Conservation (phyloP, 2,113 vertebrate species). For the Microtus ochrogaster region DNA sequence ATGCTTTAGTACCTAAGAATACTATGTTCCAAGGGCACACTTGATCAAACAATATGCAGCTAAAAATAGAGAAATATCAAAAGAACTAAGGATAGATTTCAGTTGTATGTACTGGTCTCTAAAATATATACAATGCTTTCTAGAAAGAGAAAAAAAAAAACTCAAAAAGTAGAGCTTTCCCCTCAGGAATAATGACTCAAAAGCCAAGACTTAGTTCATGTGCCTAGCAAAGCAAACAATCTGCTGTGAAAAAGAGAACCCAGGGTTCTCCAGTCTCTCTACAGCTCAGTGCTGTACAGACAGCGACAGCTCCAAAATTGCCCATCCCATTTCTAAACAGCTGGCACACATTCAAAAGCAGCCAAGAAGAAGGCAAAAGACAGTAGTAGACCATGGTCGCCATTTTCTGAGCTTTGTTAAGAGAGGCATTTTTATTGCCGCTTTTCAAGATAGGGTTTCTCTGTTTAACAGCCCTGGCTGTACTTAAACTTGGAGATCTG, state of each 20-base stretch:
- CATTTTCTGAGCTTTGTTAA: neutral
- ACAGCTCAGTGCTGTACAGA: neutral
- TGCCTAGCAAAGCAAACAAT: neutral
- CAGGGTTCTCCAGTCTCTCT: neutral
- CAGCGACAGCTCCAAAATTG: neutral
- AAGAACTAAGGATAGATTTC: neutral
- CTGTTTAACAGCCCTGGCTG: neutral
- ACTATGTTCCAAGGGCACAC: slow-evolving; percentile 13
- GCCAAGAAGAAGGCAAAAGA: neutral
- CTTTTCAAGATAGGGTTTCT: neutral
- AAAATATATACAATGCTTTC: slow-evolving; percentile 36
- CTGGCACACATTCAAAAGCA: neutral
- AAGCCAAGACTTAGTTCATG: neutral
- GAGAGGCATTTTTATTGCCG: neutral
- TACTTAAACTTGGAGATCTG: neutral
- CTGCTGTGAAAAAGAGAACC: neutral
- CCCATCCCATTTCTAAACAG: neutral
- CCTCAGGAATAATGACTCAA: neutral
- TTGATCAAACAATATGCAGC: slow-evolving; percentile 26
- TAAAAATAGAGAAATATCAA: neutral
- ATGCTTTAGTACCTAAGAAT: neutral
- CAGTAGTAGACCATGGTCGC: neutral
- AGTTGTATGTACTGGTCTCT: neutral
- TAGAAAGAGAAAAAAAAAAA: neutral
- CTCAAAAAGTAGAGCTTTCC: neutral